These are phyloP conservation scores for Sanderia malayensis DNA, from an alignment of 30 jellyfish, hydroid and myxozoan genomes.

Conservation along the genomic window DNA sequence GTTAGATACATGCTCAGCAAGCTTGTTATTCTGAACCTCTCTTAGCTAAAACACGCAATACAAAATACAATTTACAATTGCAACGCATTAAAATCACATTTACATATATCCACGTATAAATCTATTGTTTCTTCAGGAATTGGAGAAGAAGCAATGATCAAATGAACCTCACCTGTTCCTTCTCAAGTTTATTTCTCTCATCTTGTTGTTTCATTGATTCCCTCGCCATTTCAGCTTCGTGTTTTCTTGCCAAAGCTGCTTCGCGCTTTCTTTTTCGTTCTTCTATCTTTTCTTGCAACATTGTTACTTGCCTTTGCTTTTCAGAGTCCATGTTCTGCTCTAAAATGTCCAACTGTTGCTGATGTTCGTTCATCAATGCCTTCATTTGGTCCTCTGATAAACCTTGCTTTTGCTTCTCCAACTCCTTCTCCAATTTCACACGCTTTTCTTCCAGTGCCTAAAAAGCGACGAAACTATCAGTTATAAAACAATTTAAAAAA, in stretches of 20 bases:
- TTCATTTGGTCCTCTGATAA: constrained; percentile 77
- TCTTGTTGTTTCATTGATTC: constrained; percentile 71
- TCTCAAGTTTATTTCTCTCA: constrained; percentile 59
- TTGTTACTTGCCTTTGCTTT: constrained; percentile 71
- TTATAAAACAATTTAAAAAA: too few species aligned
- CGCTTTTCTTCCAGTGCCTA: constrained; percentile 81
- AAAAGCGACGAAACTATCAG: too few species aligned
- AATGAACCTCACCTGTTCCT: constrained; percentile 65
- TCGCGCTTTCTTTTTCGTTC: constrained; percentile 66
- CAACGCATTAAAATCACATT: too few species aligned
- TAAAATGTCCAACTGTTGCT: constrained; percentile 64
- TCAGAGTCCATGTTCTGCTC: constrained; percentile 89
- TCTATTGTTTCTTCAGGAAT: too few species aligned
- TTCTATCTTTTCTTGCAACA: constrained; percentile 83
- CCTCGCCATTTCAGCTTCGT: constrained; percentile 74
- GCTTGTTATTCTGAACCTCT: constrained; percentile 68
- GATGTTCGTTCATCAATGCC: constrained; percentile 73
- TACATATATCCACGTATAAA: too few species aligned
- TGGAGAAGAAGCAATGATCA: too few species aligned
- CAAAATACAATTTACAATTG: too few species aligned
- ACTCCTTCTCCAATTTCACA: constrained; percentile 54
- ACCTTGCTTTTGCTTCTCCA: constrained; percentile 65
- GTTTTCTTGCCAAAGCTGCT: constrained; percentile 64
- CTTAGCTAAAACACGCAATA: constrained; percentile 68
- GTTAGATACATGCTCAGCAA: constrained; percentile 52